Evolutionary conservation across 2,888 invertebrate genomes (phyloP).

Genomic region (Folsomia manolachei): DNA sequence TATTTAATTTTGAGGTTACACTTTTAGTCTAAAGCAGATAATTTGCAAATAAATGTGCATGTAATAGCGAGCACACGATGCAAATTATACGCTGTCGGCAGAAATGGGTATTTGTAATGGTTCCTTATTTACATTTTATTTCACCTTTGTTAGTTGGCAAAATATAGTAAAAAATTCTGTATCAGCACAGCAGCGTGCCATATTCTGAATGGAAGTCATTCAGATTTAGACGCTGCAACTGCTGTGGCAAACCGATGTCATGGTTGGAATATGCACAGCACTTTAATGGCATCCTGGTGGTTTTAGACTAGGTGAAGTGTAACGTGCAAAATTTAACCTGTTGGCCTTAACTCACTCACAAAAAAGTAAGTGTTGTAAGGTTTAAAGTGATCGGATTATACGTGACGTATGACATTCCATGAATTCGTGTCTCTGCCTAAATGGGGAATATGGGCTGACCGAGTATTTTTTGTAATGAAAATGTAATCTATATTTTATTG

Average conservation of each 20-base stretch:
- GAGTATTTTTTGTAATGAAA: not conserved
- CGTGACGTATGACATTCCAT: not conserved
- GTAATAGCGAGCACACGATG: not conserved
- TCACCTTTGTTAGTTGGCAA: not conserved
- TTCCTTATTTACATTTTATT: too few relatives aligned
- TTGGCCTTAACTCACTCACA: conserved; percentile 4
- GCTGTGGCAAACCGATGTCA: conserved; percentile 16
- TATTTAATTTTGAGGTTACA: not conserved
- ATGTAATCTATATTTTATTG: too few relatives aligned
- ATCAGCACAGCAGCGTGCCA: not conserved
- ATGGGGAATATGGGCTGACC: not conserved
- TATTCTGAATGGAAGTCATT: not conserved
- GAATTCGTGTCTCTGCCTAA: not conserved
- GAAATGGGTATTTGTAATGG: too few relatives aligned
- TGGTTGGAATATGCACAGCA: not conserved
- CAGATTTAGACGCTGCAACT: not conserved
- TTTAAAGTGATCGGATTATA: not conserved
- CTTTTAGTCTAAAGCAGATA: not conserved
- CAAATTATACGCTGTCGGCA: not conserved
- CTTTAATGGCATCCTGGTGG: too few relatives aligned
- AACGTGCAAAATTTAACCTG: conserved; percentile 9
- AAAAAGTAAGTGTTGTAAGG: not conserved
- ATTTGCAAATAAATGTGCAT: not conserved
- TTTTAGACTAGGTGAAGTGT: too few relatives aligned
- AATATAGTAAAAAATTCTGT: not conserved